These are phyloP conservation scores for Varecia variegata DNA, from an alignment of 2,797 vertebrate genomes.

Conservation along the genomic window DNA sequence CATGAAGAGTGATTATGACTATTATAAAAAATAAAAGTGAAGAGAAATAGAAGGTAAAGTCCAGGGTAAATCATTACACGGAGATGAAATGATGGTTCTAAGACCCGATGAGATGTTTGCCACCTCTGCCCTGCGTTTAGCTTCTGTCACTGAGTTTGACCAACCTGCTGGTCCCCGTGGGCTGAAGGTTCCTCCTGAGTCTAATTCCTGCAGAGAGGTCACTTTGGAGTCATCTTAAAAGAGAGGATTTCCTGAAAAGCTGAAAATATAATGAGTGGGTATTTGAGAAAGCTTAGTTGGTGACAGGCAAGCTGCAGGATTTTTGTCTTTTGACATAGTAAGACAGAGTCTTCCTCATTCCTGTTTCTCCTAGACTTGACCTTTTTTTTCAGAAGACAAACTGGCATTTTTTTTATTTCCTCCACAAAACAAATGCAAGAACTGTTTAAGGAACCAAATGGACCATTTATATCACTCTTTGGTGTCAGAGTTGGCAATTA, in stretches of 20 bases:
- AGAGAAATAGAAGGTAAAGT: background rate
- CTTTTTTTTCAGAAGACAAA: background rate
- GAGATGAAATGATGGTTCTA: background rate
- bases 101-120: background rate
- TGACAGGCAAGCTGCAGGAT: background rate
- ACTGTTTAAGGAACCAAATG: background rate
- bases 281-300: background rate
- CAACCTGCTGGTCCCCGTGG: background rate
- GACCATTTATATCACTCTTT: background rate
- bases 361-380: background rate
- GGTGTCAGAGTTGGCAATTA: background rate
- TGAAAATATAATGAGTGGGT: background rate
- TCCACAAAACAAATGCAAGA: slow-evolving; percentile 32
- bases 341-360: background rate
- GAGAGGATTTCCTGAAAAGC: background rate
- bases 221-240: background rate
- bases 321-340: background rate
- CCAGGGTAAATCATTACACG: background rate
- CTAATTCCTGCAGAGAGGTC: background rate
- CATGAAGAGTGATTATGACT: background rate
- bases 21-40: background rate
- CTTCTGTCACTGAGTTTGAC: background rate
- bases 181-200: background rate
- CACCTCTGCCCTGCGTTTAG: background rate
- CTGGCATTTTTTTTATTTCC: background rate